These are phyloP conservation scores for Corydoras maculifer DNA, from an alignment of 2,113 vertebrate species.

Conservation along the genomic window DNA sequence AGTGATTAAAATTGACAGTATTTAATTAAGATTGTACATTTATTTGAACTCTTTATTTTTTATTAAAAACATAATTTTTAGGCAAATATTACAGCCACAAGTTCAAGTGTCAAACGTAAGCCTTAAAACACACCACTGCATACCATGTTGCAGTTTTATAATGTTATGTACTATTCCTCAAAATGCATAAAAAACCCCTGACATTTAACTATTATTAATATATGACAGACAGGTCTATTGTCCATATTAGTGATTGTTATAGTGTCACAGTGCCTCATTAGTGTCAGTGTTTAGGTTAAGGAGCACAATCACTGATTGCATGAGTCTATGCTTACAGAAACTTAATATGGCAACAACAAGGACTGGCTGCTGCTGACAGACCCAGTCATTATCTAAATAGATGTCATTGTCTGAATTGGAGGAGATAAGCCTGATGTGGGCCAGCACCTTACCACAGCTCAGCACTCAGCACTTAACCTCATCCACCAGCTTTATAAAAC, in stretches of 20 bases:
- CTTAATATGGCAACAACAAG: slow-evolving; percentile 17
- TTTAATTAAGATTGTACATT: no score
- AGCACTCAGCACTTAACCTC: slow-evolving; percentile 15
- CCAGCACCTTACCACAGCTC: slow-evolving; percentile 11
- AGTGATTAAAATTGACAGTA: no score
- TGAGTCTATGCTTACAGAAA: background rate
- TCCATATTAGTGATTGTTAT: slow-evolving; percentile 12
- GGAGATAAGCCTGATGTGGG: slow-evolving; percentile 34
- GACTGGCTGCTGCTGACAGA: slow-evolving; percentile 30
- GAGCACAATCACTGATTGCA: slow-evolving; percentile 1
- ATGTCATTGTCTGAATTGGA: slow-evolving; percentile 34
- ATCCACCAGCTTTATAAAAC: slow-evolving; percentile 19
- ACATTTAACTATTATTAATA: background rate
- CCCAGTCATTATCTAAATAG: slow-evolving; percentile 40
- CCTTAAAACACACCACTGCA: no score
- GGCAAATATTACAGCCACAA: no score
- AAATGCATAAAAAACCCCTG: no score
- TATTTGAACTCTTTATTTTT: no score
- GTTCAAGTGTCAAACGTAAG: no score
- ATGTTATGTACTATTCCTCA: no score
- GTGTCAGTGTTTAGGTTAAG: slow-evolving; percentile 5
- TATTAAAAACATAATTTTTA: no score
- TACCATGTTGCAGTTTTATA: no score
- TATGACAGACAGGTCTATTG: background rate
- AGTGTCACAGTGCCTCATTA: background rate